phyloP scores from a whole-genome alignment of 2,797 vertebrate genomes.

The Prionace glauca region DNA sequence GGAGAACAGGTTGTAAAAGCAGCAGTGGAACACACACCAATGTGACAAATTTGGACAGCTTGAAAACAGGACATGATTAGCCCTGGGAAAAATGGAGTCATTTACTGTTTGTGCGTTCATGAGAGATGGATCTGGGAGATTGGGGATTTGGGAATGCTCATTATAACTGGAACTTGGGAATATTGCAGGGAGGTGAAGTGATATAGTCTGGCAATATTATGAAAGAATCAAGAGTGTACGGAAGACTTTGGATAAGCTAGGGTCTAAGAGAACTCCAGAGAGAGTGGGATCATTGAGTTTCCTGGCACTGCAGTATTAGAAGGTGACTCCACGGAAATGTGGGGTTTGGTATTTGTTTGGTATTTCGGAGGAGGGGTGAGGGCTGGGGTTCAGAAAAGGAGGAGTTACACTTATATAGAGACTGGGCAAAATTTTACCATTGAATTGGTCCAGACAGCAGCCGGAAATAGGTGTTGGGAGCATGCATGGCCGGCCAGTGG shows the following conservation, averaged over 20 bases:
- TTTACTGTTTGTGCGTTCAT: background rate
- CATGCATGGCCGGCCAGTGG: background rate
- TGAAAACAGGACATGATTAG: background rate
- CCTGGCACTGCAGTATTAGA: background rate
- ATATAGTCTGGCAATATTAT: background rate
- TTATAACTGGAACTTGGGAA: background rate
- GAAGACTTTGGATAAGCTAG: background rate
- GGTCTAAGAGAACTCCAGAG: background rate
- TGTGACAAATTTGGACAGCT: background rate
- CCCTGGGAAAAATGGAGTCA: background rate
- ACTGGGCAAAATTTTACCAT: background rate
- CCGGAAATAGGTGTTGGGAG: background rate
- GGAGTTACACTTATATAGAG: background rate
- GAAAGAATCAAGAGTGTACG: background rate
- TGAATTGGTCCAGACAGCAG: background rate
- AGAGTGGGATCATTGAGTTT: background rate
- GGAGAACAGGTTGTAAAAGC: background rate
- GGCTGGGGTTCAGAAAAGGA: background rate
- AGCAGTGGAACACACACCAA: background rate
- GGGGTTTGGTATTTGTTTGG: too few species aligned
- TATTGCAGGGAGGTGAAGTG: background rate
- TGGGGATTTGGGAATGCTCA: background rate
- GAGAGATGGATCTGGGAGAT: background rate
- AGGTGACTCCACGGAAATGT: background rate
- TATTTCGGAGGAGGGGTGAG: too few species aligned